phyloP scores from a whole-genome alignment of 2,113 vertebrate genomes.

The Anguilla rostrata region DNA sequence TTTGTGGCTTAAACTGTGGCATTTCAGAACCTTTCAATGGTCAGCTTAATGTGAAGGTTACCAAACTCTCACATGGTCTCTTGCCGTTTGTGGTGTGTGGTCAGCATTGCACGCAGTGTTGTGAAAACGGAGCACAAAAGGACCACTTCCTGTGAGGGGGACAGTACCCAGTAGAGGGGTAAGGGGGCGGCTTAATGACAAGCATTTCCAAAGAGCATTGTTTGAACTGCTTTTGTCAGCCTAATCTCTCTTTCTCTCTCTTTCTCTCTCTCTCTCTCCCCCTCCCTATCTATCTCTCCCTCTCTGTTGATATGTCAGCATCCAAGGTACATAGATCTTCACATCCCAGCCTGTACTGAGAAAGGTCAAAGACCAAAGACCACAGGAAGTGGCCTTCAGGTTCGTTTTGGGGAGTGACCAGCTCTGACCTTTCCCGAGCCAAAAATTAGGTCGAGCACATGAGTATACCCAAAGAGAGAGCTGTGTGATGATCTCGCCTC shows the following conservation, averaged over 20 bases:
- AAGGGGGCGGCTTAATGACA: constrained; percentile 6
- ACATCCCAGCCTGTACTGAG: constrained; percentile 24
- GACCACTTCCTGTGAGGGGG: constrained; percentile 52
- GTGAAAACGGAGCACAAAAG: constrained; percentile 53
- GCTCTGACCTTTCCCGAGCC: constrained; percentile 35
- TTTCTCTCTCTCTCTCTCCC: background rate
- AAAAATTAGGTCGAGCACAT: constrained; percentile 53
- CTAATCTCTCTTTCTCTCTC: background rate
- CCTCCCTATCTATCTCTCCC: background rate
- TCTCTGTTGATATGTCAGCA: constrained; percentile 38
- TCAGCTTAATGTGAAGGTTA: constrained; percentile 64
- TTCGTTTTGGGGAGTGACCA: constrained; percentile 37
- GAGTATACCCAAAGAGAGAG: constrained; percentile 49
- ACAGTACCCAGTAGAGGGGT: constrained; percentile 49
- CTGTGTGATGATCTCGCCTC: background rate
- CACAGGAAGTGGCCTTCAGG: constrained; percentile 56
- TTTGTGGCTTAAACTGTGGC: constrained; percentile 36
- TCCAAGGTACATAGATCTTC: constrained; percentile 21
- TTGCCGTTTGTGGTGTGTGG: constrained; percentile 67
- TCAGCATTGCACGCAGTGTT: constrained; percentile 59
- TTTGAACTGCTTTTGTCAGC: constrained; percentile 28
- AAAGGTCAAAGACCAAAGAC: constrained; percentile 51
- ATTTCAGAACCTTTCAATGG: constrained; percentile 36
- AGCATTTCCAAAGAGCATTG: constrained; percentile 39
- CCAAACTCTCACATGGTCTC: constrained; percentile 54